These are phyloP conservation scores for Ganaspis sp. DNA, from an alignment of 1,140 invertebrate species.

Conservation along the genomic window DNA sequence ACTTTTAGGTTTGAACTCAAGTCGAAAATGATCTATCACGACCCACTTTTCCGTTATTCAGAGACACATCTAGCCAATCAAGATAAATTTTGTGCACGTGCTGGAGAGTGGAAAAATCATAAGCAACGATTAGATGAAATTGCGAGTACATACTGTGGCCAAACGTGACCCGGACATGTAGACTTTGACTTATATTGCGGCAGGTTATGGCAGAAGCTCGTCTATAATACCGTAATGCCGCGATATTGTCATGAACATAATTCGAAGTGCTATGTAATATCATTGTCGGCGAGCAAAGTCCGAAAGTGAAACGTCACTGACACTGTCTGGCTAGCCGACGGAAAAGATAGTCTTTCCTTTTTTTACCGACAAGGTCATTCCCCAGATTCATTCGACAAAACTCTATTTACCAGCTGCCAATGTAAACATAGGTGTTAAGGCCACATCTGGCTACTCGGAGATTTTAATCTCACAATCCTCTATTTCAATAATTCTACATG, in stretches of 20 bases:
- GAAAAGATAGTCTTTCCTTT: constrained; percentile 30
- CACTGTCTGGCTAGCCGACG: constrained; percentile 41
- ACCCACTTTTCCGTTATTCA: too few relatives aligned
- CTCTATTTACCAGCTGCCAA: constrained; percentile 8
- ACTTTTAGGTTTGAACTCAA: too few relatives aligned
- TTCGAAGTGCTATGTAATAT: constrained; percentile 53
- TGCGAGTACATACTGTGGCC: background rate
- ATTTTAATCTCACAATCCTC: background rate
- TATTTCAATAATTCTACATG: background rate
- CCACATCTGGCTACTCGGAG: background rate
- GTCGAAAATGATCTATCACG: too few relatives aligned
- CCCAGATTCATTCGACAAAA: constrained; percentile 10
- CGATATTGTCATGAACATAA: constrained; percentile 50
- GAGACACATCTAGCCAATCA: too few relatives aligned
- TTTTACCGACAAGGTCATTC: constrained; percentile 20
- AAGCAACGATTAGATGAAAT: background rate
- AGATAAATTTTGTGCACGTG: too few relatives aligned
- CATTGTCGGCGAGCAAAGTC: constrained; percentile 58
- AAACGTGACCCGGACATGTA: constrained; percentile 44
- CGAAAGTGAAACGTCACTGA: constrained; percentile 45
- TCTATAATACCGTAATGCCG: constrained; percentile 49
- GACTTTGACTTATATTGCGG: constrained; percentile 64
- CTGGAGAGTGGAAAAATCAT: too few relatives aligned
- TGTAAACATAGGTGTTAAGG: constrained; percentile 8
- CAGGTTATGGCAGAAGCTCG: constrained; percentile 54